Conservation (phyloP, 2,797 vertebrate genomes). For the Eulemur coronatus region DNA sequence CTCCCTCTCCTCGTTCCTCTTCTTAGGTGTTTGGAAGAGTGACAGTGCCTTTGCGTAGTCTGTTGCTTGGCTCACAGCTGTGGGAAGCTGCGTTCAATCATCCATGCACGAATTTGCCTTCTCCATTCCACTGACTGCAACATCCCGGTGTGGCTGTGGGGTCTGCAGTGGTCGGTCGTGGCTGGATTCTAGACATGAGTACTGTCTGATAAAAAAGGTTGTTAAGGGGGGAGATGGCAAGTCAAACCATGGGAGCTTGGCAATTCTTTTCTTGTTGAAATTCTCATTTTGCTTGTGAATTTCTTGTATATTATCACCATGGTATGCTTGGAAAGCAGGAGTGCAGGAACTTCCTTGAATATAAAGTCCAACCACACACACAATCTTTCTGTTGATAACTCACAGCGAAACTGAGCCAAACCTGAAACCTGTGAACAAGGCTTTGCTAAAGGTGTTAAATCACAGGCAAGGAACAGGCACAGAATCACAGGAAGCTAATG, state of each 20-base stretch:
- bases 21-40: not conserved
- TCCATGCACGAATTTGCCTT: accelerated
- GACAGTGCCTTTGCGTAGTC: not conserved
- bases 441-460: not conserved
- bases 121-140: accelerated
- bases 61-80: not conserved
- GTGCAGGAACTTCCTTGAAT: not conserved
- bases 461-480: not conserved
- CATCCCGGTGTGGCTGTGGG: accelerated
- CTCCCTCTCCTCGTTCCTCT: not conserved
- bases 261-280: not conserved
- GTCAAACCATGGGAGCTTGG: not conserved
- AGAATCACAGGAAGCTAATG: not conserved
- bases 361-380: not conserved
- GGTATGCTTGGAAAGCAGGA: not conserved
- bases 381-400: not conserved
- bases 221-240: not conserved
- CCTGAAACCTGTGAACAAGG: not conserved
- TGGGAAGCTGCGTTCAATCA: not conserved
- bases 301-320: not conserved
- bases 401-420: not conserved
- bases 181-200: not conserved
- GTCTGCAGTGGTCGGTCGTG: not conserved
- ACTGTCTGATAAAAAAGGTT: not conserved
- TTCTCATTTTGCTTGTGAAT: not conserved